Conservation (phyloP, 1,140 invertebrate genomes). For the Elymnias hypermnestra region DNA sequence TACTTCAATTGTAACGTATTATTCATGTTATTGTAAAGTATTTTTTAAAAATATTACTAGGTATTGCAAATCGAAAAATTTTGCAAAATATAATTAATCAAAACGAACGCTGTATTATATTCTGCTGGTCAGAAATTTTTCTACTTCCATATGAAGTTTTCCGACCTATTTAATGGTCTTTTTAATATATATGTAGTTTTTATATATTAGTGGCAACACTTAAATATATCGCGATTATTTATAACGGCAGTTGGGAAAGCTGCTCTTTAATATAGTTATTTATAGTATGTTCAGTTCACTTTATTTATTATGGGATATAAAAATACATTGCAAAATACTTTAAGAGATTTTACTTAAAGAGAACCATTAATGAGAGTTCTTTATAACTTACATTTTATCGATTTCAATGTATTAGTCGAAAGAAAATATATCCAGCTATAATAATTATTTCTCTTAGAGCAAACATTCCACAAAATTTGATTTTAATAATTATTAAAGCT, state of each 20-base stretch:
- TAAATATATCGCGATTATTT: neutral
- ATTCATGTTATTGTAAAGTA: conserved; percentile 24
- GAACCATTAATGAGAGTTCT: too few species aligned
- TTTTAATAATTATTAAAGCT: too few species aligned
- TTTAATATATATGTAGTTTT: conserved; percentile 18
- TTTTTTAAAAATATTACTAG: conserved; percentile 20
- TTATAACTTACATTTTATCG: too few species aligned
- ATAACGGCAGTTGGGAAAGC: neutral
- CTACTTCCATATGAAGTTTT: conserved; percentile 50
- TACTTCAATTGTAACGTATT: too few species aligned
- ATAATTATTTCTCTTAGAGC: too few species aligned
- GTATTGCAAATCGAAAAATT: conserved; percentile 11
- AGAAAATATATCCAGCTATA: too few species aligned
- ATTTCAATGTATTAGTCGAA: too few species aligned
- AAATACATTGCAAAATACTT: too few species aligned
- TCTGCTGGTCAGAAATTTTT: conserved; percentile 59
- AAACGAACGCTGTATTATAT: conserved; percentile 13
- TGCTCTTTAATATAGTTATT: neutral
- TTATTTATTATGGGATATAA: too few species aligned
- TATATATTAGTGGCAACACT: conserved; percentile 19
- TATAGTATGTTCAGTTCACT: too few species aligned
- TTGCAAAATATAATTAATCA: conserved; percentile 5
- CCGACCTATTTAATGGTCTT: conserved; percentile 24
- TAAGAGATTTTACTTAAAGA: too few species aligned
- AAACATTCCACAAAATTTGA: too few species aligned